Conservation (phyloP, 2,888 invertebrate species). For the Caenorhabditis sinica region DNA sequence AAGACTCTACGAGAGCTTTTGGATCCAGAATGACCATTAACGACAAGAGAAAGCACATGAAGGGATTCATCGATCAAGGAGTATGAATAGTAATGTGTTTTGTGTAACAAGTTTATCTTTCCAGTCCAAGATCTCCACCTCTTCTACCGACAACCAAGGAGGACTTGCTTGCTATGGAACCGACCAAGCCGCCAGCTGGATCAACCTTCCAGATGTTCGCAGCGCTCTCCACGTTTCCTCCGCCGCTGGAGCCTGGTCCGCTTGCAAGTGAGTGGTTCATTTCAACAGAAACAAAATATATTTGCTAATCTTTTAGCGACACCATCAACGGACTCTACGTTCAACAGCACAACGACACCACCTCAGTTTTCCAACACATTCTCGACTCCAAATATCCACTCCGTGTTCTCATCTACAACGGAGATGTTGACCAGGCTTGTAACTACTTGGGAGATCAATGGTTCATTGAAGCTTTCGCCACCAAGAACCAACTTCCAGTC, state of each 20-base stretch:
- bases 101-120: slow-evolving; percentile 9
- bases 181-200: slow-evolving; percentile 66
- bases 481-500: slow-evolving; percentile 65
- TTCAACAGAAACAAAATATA: not conserved
- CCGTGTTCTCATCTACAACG: slow-evolving; percentile 78
- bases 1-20: slow-evolving; percentile 67
- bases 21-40: slow-evolving; percentile 65
- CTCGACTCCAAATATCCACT: slow-evolving; percentile 74
- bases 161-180: slow-evolving; percentile 76
- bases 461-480: slow-evolving; percentile 76
- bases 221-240: slow-evolving; percentile 67
- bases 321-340: slow-evolving; percentile 75
- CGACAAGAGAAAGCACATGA: slow-evolving; percentile 38
- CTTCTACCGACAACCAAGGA: slow-evolving; percentile 72
- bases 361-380: slow-evolving; percentile 76
- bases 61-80: slow-evolving; percentile 71
- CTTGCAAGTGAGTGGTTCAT: slow-evolving; percentile 64
- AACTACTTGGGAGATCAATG: slow-evolving; percentile 80
- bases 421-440: slow-evolving; percentile 79
- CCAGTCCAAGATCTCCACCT: slow-evolving; percentile 62
- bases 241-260: slow-evolving; percentile 63
- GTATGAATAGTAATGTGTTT: slow-evolving; percentile 19
- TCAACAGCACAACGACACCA: slow-evolving; percentile 79
- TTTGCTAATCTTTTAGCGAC: slow-evolving; percentile 64
- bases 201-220: slow-evolving; percentile 67